Conservation (phyloP, 2,113 vertebrate genomes). For the Pagrus major region DNA sequence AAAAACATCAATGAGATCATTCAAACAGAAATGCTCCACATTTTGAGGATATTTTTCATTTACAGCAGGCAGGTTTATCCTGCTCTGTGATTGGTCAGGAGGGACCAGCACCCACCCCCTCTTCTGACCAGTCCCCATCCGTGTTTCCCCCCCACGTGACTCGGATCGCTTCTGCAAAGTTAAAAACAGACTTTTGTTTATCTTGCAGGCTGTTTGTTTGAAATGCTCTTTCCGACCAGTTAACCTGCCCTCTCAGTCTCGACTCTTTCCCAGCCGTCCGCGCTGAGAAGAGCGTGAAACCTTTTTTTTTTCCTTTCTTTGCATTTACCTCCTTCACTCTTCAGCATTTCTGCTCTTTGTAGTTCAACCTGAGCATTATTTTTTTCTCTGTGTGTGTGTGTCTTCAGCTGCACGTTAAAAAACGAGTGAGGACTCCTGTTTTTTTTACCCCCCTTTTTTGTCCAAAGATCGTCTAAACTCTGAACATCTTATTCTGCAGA, state of each 20-base stretch:
- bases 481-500: not conserved
- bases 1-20: no score
- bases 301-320: no score
- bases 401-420: constrained; percentile 8
- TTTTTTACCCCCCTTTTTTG: not conserved
- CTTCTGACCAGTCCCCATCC: constrained; percentile 65
- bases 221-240: constrained; percentile 65
- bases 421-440: not conserved
- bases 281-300: constrained; percentile 15
- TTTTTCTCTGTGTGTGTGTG: constrained; percentile 1
- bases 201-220: constrained; percentile 63
- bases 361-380: not conserved
- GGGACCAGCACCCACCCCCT: constrained; percentile 71
- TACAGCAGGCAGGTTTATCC: not conserved
- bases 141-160: constrained; percentile 76
- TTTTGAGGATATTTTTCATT: not conserved
- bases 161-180: constrained; percentile 77
- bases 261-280: constrained; percentile 11
- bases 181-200: constrained; percentile 87
- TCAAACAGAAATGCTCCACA: no score
- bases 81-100: constrained; percentile 72
- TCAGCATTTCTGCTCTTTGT: constrained; percentile 4
- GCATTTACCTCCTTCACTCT: not conserved
- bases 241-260: not conserved
- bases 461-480: not conserved